These are phyloP conservation scores for Bellardia bayeri DNA, from an alignment of 2,888 invertebrate genomes.

Conservation along the genomic window DNA sequence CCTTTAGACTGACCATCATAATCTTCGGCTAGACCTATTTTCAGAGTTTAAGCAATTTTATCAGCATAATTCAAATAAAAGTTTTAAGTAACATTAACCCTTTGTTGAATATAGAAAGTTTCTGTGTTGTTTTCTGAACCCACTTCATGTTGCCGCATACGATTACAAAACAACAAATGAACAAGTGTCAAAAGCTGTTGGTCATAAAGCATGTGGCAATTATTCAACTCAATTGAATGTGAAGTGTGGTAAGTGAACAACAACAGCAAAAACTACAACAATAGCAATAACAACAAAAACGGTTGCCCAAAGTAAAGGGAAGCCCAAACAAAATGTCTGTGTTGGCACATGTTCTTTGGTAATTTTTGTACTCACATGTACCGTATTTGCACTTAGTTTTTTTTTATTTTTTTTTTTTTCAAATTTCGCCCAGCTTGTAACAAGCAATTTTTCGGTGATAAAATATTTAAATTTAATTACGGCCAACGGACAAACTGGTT, in stretches of 20 bases:
- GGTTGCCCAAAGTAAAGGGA: slow-evolving; percentile 60
- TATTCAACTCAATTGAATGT: slow-evolving; percentile 84
- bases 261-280: slow-evolving; percentile 66
- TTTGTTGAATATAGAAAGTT: slow-evolving; percentile 32
- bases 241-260: slow-evolving; percentile 80
- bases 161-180: slow-evolving; percentile 55
- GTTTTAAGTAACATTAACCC: slow-evolving; percentile 62
- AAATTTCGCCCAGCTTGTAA: slow-evolving; percentile 72
- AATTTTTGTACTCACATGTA: slow-evolving; percentile 51
- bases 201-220: slow-evolving; percentile 83
- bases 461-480: slow-evolving; percentile 85
- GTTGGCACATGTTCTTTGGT: slow-evolving; percentile 53
- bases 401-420: slow-evolving; percentile 40
- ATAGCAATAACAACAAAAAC: slow-evolving; percentile 32
- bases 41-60: background rate
- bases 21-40: background rate
- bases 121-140: background rate
- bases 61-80: slow-evolving; percentile 49
- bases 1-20: background rate
- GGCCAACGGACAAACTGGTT: slow-evolving; percentile 81
- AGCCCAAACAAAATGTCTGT: slow-evolving; percentile 48
- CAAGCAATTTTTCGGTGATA: slow-evolving; percentile 83
- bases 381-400: slow-evolving; percentile 41
- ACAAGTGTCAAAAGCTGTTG: slow-evolving; percentile 83
- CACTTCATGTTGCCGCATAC: background rate